Evolutionary conservation across 2,797 vertebrate genomes (phyloP).

Genomic region (Chaenodraco wilsoni): DNA sequence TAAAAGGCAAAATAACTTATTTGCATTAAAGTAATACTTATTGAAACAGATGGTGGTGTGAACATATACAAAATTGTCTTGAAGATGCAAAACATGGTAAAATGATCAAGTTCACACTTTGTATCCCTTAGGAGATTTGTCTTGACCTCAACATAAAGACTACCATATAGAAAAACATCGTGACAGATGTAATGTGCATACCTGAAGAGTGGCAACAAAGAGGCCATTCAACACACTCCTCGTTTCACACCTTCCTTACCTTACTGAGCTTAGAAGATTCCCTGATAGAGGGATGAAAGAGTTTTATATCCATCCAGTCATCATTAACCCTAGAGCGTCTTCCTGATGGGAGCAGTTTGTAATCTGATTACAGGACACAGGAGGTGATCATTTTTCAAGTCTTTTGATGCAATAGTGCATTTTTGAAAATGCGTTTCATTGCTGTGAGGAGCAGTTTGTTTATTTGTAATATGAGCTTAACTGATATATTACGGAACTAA

Average conservation of each 20-base stretch:
- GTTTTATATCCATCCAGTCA: neutral
- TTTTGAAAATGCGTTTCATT: neutral
- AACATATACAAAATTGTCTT: neutral
- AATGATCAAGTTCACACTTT: neutral
- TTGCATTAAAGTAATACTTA: neutral
- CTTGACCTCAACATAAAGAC: neutral
- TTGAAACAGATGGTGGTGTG: neutral
- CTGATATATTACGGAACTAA: no score
- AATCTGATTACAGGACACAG: neutral
- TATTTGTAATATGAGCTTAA: neutral
- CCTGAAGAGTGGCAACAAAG: neutral
- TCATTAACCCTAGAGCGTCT: neutral
- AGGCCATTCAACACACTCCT: neutral
- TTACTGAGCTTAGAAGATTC: neutral
- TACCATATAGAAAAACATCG: neutral
- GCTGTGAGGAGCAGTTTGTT: neutral
- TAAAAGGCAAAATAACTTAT: neutral
- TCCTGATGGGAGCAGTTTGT: neutral
- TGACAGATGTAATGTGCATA: neutral
- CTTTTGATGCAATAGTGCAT: neutral
- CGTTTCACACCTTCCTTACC: neutral
- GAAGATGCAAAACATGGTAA: neutral
- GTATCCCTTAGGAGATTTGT: neutral
- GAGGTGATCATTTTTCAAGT: neutral
- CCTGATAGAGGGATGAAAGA: neutral